Evolutionary conservation across 2,797 vertebrate species (phyloP).

Genomic region (Aviceda leuphotes): DNA sequence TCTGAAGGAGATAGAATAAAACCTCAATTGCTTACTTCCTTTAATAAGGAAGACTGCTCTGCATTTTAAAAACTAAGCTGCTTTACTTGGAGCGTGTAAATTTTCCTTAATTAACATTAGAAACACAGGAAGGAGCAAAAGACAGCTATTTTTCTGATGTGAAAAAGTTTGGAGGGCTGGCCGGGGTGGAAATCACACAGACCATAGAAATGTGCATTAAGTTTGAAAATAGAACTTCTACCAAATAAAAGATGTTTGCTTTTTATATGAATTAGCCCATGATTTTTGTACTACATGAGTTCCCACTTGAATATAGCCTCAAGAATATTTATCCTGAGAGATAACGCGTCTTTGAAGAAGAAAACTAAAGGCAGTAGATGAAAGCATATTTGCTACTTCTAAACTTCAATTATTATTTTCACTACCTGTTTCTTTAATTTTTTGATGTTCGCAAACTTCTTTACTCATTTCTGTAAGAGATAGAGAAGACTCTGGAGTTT

Average conservation of each 20-base stretch:
- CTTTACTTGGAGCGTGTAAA: neutral
- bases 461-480: constrained; percentile 63
- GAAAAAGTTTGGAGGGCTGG: neutral
- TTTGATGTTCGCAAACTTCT: constrained; percentile 17
- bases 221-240: constrained; percentile 3
- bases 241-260: constrained; percentile 1
- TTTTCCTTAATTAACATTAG: constrained; percentile 6
- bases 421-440: constrained; percentile 64
- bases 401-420: constrained; percentile 21
- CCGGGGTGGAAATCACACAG: neutral
- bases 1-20: neutral
- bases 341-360: constrained; percentile 10
- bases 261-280: constrained; percentile 1
- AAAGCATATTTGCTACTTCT: constrained; percentile 49
- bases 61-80: neutral
- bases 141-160: constrained; percentile 9
- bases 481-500: constrained; percentile 84
- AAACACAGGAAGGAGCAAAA: neutral
- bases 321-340: constrained; percentile 29
- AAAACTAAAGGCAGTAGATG: constrained; percentile 52
- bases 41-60: neutral
- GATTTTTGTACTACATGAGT: neutral
- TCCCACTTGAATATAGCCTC: constrained; percentile 36
- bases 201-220: neutral
- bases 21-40: neutral